phyloP scores from a whole-genome alignment of 2,888 invertebrate genomes.

The Rhagonycha lutea region DNA sequence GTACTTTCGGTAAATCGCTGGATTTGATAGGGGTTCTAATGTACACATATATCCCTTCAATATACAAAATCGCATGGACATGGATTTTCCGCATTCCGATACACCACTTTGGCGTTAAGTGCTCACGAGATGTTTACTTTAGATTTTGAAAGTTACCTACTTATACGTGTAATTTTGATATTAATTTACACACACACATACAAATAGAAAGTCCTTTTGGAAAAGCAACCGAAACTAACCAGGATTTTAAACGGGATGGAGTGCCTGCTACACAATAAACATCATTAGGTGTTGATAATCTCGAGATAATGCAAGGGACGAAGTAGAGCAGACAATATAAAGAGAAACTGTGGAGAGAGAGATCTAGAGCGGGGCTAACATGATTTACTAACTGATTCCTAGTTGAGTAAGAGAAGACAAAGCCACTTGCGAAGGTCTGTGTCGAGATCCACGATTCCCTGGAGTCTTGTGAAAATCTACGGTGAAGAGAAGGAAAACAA shows the following conservation, averaged over 20 bases:
- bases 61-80: conserved; percentile 34
- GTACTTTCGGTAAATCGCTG: conserved; percentile 34
- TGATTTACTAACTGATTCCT: conserved; percentile 46
- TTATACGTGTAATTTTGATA: conserved; percentile 10
- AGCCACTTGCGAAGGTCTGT: conserved; percentile 38
- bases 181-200: conserved; percentile 11
- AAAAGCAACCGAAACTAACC: conserved; percentile 9
- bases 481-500: conserved; percentile 20
- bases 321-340: conserved; percentile 33
- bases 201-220: neutral
- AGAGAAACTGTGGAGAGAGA: conserved; percentile 33
- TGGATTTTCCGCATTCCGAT: conserved; percentile 27
- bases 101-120: conserved; percentile 16
- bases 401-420: conserved; percentile 41
- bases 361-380: conserved; percentile 40
- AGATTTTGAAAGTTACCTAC: conserved; percentile 14
- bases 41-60: conserved; percentile 31
- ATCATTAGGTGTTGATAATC: conserved; percentile 39
- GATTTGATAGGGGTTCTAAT: conserved; percentile 36
- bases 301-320: conserved; percentile 36
- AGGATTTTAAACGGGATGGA: conserved; percentile 18
- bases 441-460: conserved; percentile 32
- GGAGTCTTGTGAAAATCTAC: conserved; percentile 29
- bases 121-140: conserved; percentile 21
- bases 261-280: conserved; percentile 30